Percentiles rank a stretch among this genome's conserved stretches.
Conservation (phyloP, 2,888 invertebrate species). For the Trissoscelio sp. region DNA sequence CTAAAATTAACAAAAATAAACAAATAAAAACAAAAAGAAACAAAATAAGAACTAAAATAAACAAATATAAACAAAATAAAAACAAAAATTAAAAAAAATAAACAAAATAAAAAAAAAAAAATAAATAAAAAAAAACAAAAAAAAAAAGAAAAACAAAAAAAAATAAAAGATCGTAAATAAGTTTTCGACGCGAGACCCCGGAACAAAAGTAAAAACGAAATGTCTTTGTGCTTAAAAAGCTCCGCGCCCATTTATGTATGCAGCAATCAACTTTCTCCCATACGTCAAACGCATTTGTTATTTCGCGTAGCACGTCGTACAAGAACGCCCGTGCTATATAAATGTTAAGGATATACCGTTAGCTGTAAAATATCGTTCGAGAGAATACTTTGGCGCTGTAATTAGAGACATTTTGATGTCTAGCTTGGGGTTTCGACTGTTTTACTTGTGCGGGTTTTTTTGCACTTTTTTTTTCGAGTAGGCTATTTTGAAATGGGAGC, state of each 20-base stretch:
- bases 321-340: neutral
- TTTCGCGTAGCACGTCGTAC: neutral
- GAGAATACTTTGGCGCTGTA: neutral
- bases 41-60: no score
- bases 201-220: constrained; percentile 44
- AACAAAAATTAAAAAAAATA: no score
- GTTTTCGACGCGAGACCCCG: constrained; percentile 28
- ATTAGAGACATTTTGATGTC: neutral
- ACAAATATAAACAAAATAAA: no score
- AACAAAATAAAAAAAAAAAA: no score
- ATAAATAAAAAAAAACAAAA: no score
- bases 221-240: constrained; percentile 54
- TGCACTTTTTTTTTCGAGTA: no score
- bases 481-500: no score
- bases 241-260: constrained; percentile 12
- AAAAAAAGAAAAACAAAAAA: no score
- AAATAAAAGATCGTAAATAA: constrained; percentile 54
- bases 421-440: neutral
- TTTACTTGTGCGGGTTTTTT: no score
- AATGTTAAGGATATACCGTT: constrained; percentile 20
- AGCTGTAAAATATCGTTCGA: neutral
- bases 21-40: no score
- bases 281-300: constrained; percentile 46
- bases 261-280: constrained; percentile 44
- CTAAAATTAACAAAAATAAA: no score